phyloP scores from a whole-genome alignment of 2,888 invertebrate genomes.

The Euphydryas editha region DNA sequence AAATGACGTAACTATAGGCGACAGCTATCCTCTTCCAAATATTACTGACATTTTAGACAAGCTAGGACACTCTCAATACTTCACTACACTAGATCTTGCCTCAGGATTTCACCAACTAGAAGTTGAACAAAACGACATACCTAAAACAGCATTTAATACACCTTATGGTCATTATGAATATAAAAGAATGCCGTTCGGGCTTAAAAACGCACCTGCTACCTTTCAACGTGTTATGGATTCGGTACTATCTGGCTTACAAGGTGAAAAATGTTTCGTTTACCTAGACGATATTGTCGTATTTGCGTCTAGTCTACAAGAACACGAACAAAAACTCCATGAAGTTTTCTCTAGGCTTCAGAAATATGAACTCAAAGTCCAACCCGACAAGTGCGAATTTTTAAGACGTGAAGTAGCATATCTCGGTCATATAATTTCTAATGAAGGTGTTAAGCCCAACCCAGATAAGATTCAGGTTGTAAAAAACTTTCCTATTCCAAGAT shows the following conservation, averaged over 20 bases:
- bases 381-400: too few species aligned
- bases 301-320: slow-evolving; percentile 51
- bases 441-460: slow-evolving; percentile 39
- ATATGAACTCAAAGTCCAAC: too few species aligned
- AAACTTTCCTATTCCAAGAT: neutral
- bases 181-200: neutral
- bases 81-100: neutral
- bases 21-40: neutral
- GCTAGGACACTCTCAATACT: neutral
- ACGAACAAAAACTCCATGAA: slow-evolving; percentile 42
- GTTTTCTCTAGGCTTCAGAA: too few species aligned
- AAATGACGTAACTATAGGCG: neutral
- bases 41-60: neutral
- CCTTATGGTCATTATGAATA: neutral
- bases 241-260: slow-evolving; percentile 25
- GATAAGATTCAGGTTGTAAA: slow-evolving; percentile 28
- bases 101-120: neutral
- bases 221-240: neutral
- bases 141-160: neutral
- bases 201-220: neutral
- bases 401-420: too few species aligned
- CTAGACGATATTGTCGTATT: slow-evolving; percentile 51
- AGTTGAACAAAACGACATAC: neutral
- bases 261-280: slow-evolving; percentile 47
- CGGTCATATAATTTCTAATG: slow-evolving; percentile 22